phyloP scores from a whole-genome alignment of 1,140 invertebrate species.

The Formica selysi region DNA sequence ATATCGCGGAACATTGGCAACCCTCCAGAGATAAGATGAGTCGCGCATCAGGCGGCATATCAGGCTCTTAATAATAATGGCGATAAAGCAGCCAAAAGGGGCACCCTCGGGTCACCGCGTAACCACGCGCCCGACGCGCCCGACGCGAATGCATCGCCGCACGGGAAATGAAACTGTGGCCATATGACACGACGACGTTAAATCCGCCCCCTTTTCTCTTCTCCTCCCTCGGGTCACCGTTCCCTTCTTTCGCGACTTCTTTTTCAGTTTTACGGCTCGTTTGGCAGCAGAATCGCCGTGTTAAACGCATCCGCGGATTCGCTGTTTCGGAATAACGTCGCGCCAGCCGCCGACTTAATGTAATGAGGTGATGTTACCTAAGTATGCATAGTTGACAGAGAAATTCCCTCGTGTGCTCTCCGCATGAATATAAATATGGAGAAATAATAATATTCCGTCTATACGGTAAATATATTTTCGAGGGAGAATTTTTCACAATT shows the following conservation, averaged over 20 bases:
- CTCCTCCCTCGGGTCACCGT: background rate
- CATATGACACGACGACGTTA: conserved; percentile 22
- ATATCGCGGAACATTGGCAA: conserved; percentile 68
- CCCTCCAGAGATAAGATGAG: conserved; percentile 56
- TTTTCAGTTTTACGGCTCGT: conserved; percentile 49
- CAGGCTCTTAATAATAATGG: conserved; percentile 71
- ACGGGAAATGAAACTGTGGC: conserved; percentile 28
- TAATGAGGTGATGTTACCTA: conserved; percentile 50
- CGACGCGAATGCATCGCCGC: background rate
- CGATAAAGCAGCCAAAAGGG: conserved; percentile 66
- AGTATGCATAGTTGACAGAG: conserved; percentile 11
- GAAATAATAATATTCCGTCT: conserved; percentile 16
- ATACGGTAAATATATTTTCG: background rate
- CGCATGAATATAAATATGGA: conserved; percentile 22
- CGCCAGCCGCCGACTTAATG: conserved; percentile 23
- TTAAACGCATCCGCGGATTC: conserved; percentile 48
- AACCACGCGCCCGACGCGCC: background rate
- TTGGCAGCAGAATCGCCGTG: conserved; percentile 29
- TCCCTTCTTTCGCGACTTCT: conserved; percentile 24
- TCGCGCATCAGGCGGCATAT: conserved; percentile 61
- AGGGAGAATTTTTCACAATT: no score
- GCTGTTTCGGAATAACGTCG: conserved; percentile 22
- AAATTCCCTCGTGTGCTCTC: background rate
- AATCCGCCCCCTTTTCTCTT: background rate
- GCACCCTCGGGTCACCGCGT: conserved; percentile 33